Evolutionary conservation across 2,888 invertebrate species (phyloP), one percentile per base, ranked within the genome.

Genomic region (Sthenelais limicola): DNA sequence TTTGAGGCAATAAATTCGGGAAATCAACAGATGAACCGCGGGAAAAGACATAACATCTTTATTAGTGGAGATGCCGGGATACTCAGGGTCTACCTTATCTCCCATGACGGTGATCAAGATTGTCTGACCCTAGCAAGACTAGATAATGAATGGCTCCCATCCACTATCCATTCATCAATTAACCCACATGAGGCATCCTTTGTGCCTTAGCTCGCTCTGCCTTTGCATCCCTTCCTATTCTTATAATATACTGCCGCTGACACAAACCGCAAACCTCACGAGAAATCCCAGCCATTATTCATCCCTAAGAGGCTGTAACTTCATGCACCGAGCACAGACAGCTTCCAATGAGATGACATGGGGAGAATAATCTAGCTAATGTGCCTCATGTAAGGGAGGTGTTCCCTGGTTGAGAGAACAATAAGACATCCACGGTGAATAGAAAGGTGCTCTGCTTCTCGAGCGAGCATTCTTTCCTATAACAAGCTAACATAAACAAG

Each of bases 131-230:
- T n/a, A n/a, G n/a, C n/a, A n/a, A 7, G 62, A 4, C 33, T 15
- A 43, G 12, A 9, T 62, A 62, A 62, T 62, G 62, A 62, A 62
- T 62, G 62, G 26, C 38, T 28, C 62, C 15, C 38, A 38, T 62
- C 33, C 62, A 38, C 38, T 43, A 35, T 62, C 62, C 26, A 62
- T 62, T 62, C 62, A 62, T 62, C 62, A 62, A 62, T 62, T 62
- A 62, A 62, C 62, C 62, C 38, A 62, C 43, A 35, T 62, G 62
- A 21, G 21, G 62, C 62, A n/a, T 62, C 62, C 62, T 62, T 62
- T 62, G 38, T 62, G 62, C 62, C 24, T 43, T 26, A 15, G 1
- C 62, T 56, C 3, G 5, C 15, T 21, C 62, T 5, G n/a, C 54
- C 3, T 5, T 38, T 35, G 62, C 24, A 21, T 32, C 24, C 9